Percentiles rank a stretch among this genome's conserved stretches.
phyloP scores from a whole-genome alignment of 2,113 vertebrate species.

The Vulpes lagopus region DNA sequence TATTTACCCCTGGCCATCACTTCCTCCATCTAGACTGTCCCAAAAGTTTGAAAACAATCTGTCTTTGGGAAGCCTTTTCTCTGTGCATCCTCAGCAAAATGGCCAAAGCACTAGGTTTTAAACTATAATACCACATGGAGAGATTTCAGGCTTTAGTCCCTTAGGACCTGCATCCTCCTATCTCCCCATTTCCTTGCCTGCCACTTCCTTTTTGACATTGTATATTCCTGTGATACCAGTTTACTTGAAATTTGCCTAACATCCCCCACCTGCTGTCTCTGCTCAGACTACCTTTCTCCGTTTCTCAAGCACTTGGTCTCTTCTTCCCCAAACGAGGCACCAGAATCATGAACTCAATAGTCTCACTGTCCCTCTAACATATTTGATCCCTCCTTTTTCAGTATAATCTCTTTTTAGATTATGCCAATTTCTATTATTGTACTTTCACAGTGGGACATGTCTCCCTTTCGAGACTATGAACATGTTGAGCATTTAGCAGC shows the following conservation, averaged over 20 bases:
- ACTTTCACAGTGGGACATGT: background rate
- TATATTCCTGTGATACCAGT: background rate
- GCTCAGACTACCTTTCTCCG: slow-evolving; percentile 24
- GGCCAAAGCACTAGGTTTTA: background rate
- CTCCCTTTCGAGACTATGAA: background rate
- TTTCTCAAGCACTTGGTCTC: background rate
- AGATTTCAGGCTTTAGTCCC: background rate
- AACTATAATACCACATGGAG: background rate
- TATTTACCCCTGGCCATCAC: background rate
- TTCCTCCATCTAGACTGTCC: background rate
- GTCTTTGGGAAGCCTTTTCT: background rate
- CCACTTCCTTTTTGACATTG: background rate
- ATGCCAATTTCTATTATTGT: background rate
- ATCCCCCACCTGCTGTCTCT: background rate
- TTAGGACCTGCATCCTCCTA: too few relatives aligned
- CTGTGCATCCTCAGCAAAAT: background rate
- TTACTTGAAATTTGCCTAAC: background rate
- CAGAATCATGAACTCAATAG: background rate
- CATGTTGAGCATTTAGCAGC: background rate
- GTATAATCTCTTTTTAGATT: background rate
- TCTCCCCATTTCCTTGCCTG: background rate
- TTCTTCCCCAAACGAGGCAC: slow-evolving; percentile 14
- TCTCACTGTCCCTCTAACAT: background rate
- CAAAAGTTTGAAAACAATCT: background rate
- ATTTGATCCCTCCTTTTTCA: background rate